Conservation (phyloP, 2,888 invertebrate species). For the Plebejus argus region DNA sequence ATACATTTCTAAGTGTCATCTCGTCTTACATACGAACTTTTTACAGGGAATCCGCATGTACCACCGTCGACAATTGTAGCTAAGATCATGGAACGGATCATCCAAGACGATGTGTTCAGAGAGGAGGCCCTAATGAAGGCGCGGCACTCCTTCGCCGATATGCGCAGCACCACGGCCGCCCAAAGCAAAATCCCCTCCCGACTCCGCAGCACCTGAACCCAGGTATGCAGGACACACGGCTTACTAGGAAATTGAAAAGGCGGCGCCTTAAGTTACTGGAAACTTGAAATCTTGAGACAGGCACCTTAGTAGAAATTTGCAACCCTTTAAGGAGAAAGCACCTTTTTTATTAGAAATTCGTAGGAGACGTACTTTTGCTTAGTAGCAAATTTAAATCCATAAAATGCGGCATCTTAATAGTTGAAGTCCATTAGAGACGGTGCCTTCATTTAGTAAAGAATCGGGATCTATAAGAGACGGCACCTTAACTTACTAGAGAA, state of each 20-base stretch:
- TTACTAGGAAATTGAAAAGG: constrained; percentile 16
- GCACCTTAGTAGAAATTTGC: constrained; percentile 36
- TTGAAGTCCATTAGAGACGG: not conserved
- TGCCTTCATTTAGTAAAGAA: not conserved
- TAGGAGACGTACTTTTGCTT: too few species aligned
- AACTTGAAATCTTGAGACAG: constrained; percentile 16
- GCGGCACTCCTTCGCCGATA: constrained; percentile 73
- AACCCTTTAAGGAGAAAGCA: not conserved
- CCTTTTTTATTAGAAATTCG: not conserved
- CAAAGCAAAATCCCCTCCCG: constrained; percentile 55
- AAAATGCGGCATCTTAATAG: too few species aligned
- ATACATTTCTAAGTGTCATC: not conserved
- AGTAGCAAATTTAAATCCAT: too few species aligned
- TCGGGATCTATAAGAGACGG: not conserved
- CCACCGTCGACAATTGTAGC: constrained; percentile 90
- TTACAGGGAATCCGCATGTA: constrained; percentile 87
- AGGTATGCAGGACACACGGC: not conserved
- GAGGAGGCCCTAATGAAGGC: constrained; percentile 67
- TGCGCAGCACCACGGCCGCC: constrained; percentile 61
- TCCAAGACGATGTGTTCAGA: constrained; percentile 80
- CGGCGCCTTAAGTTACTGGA: constrained; percentile 39
- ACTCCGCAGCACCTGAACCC: constrained; percentile 43
- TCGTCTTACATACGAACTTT: not conserved
- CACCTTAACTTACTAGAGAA: not conserved
- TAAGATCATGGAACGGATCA: constrained; percentile 88